Evolutionary conservation across 2,888 invertebrate genomes (phyloP).

Genomic region (Catocala fraxini): DNA sequence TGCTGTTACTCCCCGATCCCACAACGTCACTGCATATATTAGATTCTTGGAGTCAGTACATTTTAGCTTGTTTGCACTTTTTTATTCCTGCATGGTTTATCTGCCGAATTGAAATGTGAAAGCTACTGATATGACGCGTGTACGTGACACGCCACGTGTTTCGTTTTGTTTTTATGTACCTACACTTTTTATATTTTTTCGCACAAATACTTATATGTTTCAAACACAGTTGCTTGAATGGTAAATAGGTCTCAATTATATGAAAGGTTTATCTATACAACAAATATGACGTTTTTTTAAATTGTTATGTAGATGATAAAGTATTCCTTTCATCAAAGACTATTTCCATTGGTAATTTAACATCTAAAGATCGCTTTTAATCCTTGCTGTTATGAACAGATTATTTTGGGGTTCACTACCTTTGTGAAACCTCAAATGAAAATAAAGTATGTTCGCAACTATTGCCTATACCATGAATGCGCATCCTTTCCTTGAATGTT

Average conservation of each 20-base stretch:
- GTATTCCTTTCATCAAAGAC: too few species aligned
- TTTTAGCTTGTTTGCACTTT: slow-evolving; percentile 40
- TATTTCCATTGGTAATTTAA: too few species aligned
- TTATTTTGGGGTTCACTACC: slow-evolving; percentile 4
- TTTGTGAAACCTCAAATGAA: slow-evolving; percentile 17
- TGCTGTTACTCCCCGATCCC: slow-evolving; percentile 42
- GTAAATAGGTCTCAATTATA: too few species aligned
- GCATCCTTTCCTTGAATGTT: slow-evolving; percentile 5
- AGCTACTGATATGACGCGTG: slow-evolving; percentile 29
- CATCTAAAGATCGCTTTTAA: too few species aligned
- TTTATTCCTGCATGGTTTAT: slow-evolving; percentile 29
- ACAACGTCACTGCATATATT: slow-evolving; percentile 53
- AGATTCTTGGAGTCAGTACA: slow-evolving; percentile 38
- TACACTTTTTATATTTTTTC: slow-evolving; percentile 21
- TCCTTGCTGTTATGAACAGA: background rate
- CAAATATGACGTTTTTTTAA: too few species aligned
- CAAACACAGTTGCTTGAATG: too few species aligned
- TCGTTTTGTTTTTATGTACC: slow-evolving; percentile 23
- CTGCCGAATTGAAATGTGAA: slow-evolving; percentile 37
- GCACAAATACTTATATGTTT: background rate
- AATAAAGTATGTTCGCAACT: slow-evolving; percentile 11
- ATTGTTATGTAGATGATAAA: too few species aligned
- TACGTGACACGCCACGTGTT: slow-evolving; percentile 35
- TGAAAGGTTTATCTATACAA: too few species aligned
- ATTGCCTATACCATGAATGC: slow-evolving; percentile 4